phyloP scores from a whole-genome alignment of 1,140 invertebrate species.

The Stratiolaelaps scimitus region DNA sequence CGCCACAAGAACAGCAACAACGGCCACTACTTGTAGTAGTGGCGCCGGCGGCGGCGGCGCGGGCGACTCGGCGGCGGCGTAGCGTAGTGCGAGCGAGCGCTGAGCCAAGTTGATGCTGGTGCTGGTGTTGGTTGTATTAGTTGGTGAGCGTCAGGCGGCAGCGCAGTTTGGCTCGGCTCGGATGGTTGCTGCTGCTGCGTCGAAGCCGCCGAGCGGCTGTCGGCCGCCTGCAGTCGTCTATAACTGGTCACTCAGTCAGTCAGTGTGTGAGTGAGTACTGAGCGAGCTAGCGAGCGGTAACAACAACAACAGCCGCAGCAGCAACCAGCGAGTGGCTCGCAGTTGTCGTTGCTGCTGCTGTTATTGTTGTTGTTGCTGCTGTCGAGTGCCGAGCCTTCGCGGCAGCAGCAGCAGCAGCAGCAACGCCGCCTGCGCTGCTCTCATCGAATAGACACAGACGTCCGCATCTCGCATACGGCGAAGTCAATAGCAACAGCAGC shows the following conservation, averaged over 20 bases:
- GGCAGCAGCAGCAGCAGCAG: background rate
- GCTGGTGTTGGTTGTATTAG: too few species aligned
- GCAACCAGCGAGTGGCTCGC: background rate
- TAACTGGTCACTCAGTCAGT: constrained; percentile 1
- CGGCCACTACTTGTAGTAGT: constrained; percentile 8
- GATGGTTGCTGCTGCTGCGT: constrained; percentile 1
- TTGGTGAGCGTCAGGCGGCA: too few species aligned
- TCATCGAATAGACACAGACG: too few species aligned
- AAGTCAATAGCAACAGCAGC: too few species aligned
- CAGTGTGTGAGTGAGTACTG: background rate
- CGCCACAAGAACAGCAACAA: too few species aligned
- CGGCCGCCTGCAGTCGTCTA: constrained; percentile 18
- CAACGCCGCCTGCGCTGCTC: background rate
- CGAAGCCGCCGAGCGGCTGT: background rate
- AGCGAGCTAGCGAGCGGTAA: constrained; percentile 1
- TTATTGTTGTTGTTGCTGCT: background rate
- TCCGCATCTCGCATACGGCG: too few species aligned
- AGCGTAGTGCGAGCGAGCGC: too few species aligned
- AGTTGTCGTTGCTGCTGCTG: background rate
- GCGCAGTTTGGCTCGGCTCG: too few species aligned
- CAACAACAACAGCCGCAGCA: background rate
- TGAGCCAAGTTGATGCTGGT: too few species aligned
- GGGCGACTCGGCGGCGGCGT: too few species aligned
- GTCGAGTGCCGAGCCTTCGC: background rate
- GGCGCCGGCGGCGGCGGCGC: background rate